Evolutionary conservation across 2,113 vertebrate species (phyloP).

Genomic region (Chelonoidis abingdonii): DNA sequence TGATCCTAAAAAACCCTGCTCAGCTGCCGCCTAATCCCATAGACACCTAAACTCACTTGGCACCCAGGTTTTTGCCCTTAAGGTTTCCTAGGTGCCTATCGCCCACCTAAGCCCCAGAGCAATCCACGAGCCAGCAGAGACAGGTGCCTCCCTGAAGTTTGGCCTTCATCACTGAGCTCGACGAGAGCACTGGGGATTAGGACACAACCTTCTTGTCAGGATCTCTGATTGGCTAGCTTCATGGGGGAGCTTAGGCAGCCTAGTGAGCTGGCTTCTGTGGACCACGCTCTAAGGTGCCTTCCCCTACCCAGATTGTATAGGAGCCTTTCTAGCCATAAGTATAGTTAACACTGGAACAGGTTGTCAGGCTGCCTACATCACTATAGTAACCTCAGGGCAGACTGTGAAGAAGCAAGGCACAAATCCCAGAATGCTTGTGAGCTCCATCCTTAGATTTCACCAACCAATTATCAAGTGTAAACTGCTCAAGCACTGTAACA

Average conservation of each 20-base stretch:
- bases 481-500: too few relatives aligned
- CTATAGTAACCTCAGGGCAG: too few relatives aligned
- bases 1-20: neutral
- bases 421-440: neutral
- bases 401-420: neutral
- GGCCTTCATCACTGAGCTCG: too few relatives aligned
- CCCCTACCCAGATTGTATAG: too few relatives aligned
- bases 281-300: too few relatives aligned
- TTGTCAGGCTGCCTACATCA: neutral
- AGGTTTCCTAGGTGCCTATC: neutral
- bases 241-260: too few relatives aligned
- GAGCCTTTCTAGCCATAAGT: neutral
- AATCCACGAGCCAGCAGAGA: neutral
- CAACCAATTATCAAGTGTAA: neutral
- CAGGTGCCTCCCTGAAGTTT: too few relatives aligned
- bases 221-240: too few relatives aligned
- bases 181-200: too few relatives aligned
- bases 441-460: neutral
- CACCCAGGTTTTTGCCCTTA: neutral
- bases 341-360: neutral
- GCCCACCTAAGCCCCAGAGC: neutral
- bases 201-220: too few relatives aligned
- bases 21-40: neutral
- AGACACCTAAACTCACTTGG: neutral
- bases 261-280: neutral